Evolutionary conservation across 1,140 invertebrate genomes (phyloP).

Genomic region (Nasonia longicornis): DNA sequence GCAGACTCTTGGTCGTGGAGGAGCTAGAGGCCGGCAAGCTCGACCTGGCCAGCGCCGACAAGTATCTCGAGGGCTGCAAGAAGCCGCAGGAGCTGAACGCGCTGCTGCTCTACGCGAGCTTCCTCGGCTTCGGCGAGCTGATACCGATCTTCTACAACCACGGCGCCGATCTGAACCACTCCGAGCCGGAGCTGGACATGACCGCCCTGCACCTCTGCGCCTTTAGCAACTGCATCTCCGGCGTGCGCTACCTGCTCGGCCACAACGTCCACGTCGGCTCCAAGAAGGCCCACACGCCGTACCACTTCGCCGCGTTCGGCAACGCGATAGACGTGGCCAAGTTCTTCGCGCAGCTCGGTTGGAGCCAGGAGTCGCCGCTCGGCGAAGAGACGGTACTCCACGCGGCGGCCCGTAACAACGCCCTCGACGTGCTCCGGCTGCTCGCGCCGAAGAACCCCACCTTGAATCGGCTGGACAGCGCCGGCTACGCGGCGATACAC

Average conservation of each 20-base stretch:
- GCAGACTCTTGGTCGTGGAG: conserved; percentile 76
- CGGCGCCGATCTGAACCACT: conserved; percentile 78
- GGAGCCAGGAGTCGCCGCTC: conserved; percentile 70
- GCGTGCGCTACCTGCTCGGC: conserved; percentile 75
- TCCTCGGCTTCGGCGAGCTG: conserved; percentile 76
- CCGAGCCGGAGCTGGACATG: conserved; percentile 76
- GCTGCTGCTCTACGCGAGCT: conserved; percentile 78
- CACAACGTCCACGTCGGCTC: conserved; percentile 76
- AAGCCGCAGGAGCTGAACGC: conserved; percentile 77
- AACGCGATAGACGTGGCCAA: conserved; percentile 80
- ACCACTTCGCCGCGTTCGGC: conserved; percentile 86
- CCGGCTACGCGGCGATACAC: conserved; percentile 82
- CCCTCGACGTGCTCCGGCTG: conserved; percentile 78
- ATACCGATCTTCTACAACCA: conserved; percentile 72
- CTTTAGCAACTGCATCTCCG: conserved; percentile 80
- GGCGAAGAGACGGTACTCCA: conserved; percentile 83
- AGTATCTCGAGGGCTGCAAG: conserved; percentile 67
- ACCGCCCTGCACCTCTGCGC: conserved; percentile 81
- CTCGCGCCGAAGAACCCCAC: conserved; percentile 78
- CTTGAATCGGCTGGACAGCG: conserved; percentile 77
- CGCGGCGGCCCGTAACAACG: conserved; percentile 80
- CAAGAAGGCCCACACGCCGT: conserved; percentile 78
- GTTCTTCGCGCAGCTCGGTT: conserved; percentile 77
- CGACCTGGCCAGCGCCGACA: conserved; percentile 69
- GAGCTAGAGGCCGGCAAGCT: conserved; percentile 77